Base-by-base conservation (phyloP, 2,888 invertebrate species). In the Heliconius aoede region DNA sequence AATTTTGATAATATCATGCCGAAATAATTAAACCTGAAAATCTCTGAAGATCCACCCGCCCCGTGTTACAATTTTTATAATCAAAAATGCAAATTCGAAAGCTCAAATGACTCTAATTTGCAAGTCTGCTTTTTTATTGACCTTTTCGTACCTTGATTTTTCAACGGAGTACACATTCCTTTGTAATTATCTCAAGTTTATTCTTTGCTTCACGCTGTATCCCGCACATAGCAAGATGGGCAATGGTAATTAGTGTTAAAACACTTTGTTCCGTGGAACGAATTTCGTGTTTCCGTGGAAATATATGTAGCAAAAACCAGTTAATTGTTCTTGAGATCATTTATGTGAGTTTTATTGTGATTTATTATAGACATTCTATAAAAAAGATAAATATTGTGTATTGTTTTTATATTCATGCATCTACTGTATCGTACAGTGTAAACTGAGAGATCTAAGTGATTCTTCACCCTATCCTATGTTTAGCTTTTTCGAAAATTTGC, bases 81-180 rank as follows among this genome's bases (percentile, higher is more conserved):
- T 85, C 85, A 84, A 85, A 84, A 85, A 84, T 84, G 84, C 79
- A 83, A 84, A 84, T 84, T 78, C 77, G 69, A 73, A 74, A 77
- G 81, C 76, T 82, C 77, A 82, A 83, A 83, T 80, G 15, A 82
- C 80, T 81, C 80, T 81, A 81, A 83, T 83, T 83, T 83, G 82
- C 81, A 83, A 83, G 81, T 84, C 82, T 74, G 78, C 24, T 80
- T 79, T n/a, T 82, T 81, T 79, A 79, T 79, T 79, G 79, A 78
- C 78, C 76, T 81, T 81, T 80, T 76, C 67, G 69, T 78, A 76
- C 76, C 71, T 74, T 76, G 77, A 73, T 73, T 65, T 75, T 77
- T 78, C 55, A 51, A 32, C 65, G 46, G 62, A 76, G 58, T 74
- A 32, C 3, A 24, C 36, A 40, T 77, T 51, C 58, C 64, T 73